These are phyloP conservation scores for Clarias magur DNA, from an alignment of 2,113 vertebrate species.

Conservation along the genomic window DNA sequence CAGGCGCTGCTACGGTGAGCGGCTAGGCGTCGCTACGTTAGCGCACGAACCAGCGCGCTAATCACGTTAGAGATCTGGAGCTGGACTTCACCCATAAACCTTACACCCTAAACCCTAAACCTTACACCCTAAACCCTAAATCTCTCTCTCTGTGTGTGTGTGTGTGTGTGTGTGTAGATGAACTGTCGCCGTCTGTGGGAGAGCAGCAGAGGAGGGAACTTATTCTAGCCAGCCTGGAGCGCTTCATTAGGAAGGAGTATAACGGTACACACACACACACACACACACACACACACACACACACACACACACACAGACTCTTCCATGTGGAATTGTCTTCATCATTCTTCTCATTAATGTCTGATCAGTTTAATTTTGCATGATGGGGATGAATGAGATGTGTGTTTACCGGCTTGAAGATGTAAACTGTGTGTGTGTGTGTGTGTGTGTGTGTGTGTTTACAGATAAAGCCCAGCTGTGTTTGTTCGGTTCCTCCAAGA, in stretches of 20 bases:
- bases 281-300: too few relatives aligned
- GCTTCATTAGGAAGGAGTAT: conserved; percentile 96
- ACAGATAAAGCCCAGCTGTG: conserved; percentile 94
- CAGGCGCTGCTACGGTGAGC: conserved; percentile 88
- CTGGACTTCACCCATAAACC: background rate
- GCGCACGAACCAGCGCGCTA: background rate
- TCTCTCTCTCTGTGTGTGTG: background rate
- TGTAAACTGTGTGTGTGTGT: background rate
- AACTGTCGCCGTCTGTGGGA: conserved; percentile 81
- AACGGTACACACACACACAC: conserved; percentile 76
- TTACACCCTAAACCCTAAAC: too few relatives aligned
- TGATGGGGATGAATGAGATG: background rate
- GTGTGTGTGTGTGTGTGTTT: background rate
- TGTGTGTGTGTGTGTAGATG: conserved; percentile 72
- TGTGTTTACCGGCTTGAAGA: background rate
- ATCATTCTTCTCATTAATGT: background rate
- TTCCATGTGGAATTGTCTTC: background rate
- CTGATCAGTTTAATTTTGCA: background rate
- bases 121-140: background rate
- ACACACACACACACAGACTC: background rate
- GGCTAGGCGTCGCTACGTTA: background rate
- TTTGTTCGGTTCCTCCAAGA: conserved; percentile 98
- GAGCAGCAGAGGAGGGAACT: conserved; percentile 96
- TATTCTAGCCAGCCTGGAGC: conserved; percentile 89
- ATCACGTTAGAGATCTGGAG: background rate